Evolutionary conservation across 2,113 vertebrate species (phyloP), one percentile per base, ranked within the genome.

Genomic region (Alouatta palliata): DNA sequence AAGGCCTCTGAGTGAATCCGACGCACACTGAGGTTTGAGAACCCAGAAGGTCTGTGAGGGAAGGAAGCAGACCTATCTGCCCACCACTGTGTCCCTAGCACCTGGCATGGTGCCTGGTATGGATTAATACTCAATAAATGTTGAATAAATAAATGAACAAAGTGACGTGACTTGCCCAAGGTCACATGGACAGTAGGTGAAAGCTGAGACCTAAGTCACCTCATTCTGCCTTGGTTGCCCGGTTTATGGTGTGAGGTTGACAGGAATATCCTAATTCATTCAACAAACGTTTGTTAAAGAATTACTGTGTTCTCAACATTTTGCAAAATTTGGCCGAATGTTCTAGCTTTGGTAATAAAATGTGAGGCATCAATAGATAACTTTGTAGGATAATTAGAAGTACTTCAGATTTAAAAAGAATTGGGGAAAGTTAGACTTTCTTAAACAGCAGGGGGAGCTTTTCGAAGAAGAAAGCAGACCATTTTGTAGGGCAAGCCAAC

Each of bases 391-490:
- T 56, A 84, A 37, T 93, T 75, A 66, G 56, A 84, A 83, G 49
- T 30, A 56, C 9, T 64, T 14, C 19, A 17, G 43, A 21, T 52
- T 40, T 61, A n/a, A 14, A 70, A 75, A 79, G 75, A 90, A 61
- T 7, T 61, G 47, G 30, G 21, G 30, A 49, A 70, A 80, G 27
- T 35, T 95, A 56, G 71, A 66, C 56, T 76, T 93, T 25, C 49
- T 58, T 87, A 49, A 95, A 93, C 85, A 92, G 70, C 64, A 89
- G 87, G 45, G 90, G 80, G 76, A 96, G 68, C 23, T 68, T 94
- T 83, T 35, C 92, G 40, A 77, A 93, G 64, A 77, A 94, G 64
- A 71, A 47, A 47, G 16, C 3, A 64, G 52, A 23, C 35, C 17
- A 45, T 5, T 4, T 2, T 17, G 20, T 12, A 92, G 61, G 40